Percentiles rank a stretch among this genome's conserved stretches.
Evolutionary conservation across 2,113 vertebrate species (phyloP).

Genomic region (Paraplagusia blochii): DNA sequence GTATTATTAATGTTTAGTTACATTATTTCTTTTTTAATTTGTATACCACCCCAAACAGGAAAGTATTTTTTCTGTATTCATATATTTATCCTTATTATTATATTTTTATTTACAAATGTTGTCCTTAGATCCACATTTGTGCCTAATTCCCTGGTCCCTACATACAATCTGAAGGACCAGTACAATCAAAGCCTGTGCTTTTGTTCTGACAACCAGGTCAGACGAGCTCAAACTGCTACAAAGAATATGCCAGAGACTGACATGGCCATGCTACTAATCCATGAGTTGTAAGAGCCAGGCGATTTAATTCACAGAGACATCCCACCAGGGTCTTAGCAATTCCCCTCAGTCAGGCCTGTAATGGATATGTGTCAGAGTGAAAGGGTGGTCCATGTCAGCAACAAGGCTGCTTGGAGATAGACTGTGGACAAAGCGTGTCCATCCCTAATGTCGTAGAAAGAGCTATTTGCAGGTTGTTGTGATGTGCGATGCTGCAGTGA

Average conservation of each 20-base stretch:
- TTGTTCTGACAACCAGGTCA: slow-evolving; percentile 44
- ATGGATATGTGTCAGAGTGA: slow-evolving; percentile 64
- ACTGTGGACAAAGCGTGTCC: slow-evolving; percentile 9
- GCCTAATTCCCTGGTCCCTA: slow-evolving; percentile 1
- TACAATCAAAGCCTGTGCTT: slow-evolving; percentile 26
- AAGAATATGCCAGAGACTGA: slow-evolving; percentile 51
- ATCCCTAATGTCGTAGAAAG: no score
- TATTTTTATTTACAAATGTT: no score
- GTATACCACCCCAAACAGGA: no score
- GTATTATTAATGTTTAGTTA: no score
- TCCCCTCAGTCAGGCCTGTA: slow-evolving; percentile 45
- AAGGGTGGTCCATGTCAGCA: slow-evolving; percentile 47
- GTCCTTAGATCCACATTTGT: no score
- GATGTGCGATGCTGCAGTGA: no score
- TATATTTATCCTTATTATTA: no score
- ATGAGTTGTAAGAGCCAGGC: slow-evolving; percentile 44
- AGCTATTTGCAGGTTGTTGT: no score
- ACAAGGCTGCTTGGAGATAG: slow-evolving; percentile 17
- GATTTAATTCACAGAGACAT: slow-evolving; percentile 57
- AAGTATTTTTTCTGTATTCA: no score
- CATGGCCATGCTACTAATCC: slow-evolving; percentile 33
- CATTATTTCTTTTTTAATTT: no score
- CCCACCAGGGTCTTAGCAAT: slow-evolving; percentile 42
- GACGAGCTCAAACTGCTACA: slow-evolving; percentile 47
- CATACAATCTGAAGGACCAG: slow-evolving; percentile 14